These are phyloP conservation scores for Endotricha flammealis DNA, from an alignment of 2,888 invertebrate species.

Conservation along the genomic window DNA sequence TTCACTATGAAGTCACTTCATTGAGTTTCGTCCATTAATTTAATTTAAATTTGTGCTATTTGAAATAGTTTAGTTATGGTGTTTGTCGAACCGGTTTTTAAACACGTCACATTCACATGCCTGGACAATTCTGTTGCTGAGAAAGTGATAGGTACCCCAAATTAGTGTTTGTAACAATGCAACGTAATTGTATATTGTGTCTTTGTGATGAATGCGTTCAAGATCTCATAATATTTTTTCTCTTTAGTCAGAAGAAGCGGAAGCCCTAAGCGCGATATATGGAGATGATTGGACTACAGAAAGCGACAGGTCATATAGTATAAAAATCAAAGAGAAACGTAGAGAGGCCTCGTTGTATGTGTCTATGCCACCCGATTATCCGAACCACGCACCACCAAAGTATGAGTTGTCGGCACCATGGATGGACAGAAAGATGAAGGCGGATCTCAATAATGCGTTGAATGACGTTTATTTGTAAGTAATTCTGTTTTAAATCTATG, in stretches of 20 bases:
- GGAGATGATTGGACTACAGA: conserved; percentile 82
- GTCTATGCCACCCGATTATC: conserved; percentile 82
- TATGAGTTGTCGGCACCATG: conserved; percentile 86
- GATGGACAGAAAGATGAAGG: conserved; percentile 79
- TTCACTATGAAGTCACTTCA: too few relatives aligned
- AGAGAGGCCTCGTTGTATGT: conserved; percentile 79
- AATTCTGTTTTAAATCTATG: conserved; percentile 20
- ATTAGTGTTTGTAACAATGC: too few relatives aligned
- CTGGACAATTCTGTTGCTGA: too few relatives aligned
- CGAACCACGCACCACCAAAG: conserved; percentile 80
- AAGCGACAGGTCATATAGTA: conserved; percentile 78
- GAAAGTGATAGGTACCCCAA: too few relatives aligned
- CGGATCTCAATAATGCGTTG: conserved; percentile 72
- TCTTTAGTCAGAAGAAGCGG: conserved; percentile 82
- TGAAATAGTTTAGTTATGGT: too few relatives aligned
- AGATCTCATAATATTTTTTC: conserved; percentile 12
- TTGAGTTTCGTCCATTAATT: too few relatives aligned
- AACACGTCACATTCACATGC: too few relatives aligned
- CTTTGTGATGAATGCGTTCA: too few relatives aligned
- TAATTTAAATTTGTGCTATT: too few relatives aligned
- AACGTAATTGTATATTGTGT: too few relatives aligned
- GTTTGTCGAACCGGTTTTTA: too few relatives aligned
- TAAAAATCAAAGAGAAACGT: conserved; percentile 71
- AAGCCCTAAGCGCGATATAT: conserved; percentile 85
- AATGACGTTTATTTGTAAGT: conserved; percentile 84